Evolutionary conservation across 1,140 invertebrate genomes (phyloP), one percentile per base, ranked within the genome.

Genomic region (Zaprionus ghesquierei): DNA sequence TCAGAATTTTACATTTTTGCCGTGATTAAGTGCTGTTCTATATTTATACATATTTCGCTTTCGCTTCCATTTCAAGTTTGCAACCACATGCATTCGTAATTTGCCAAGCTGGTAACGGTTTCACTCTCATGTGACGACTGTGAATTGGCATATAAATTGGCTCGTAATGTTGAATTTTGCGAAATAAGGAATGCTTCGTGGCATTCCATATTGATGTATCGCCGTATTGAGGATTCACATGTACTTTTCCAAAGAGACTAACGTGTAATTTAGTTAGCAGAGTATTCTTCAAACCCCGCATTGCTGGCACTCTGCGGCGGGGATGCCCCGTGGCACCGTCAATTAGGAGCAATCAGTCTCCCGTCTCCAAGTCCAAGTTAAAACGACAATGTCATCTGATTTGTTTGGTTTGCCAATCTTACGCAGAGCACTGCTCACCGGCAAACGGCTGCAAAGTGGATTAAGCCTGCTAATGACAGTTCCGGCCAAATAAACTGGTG

Each of bases 401-500:
- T 77, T 77, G 61, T 77, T 77, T 75, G 68, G 60, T 58, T 75
- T 70, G 66, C 38, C 70, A 69, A 77, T 77, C 59, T 62, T 41
- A 51, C 59, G 55, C 55, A 68, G 15, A 27, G 54, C 55, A 27
- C 56, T 41, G 59, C 71, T 46, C 41, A 22, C 41, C 20, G 18
- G 6, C n/a, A 44, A 20, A 76, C 58, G 50, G 58, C 25, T 51
- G 60, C 65, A 64, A 81, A 87, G 84, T 82, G 82, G 79, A 87
- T 82, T 87, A 87, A 72, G 79, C 35, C 61, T 79, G 79, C 75
- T 87, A 87, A 87, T 87, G 82, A 87, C 75, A 69, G 79, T 68
- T 75, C 53, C 66, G 59, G 65, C 59, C 65, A 61, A 74, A 69
- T 75, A 74, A 69, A 74, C 65, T 69, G 56, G 51, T 74, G 66